Percentiles rank a stretch among this genome's conserved stretches.
Evolutionary conservation across 2,797 vertebrate genomes (phyloP).

Genomic region (Pteropus rufus): DNA sequence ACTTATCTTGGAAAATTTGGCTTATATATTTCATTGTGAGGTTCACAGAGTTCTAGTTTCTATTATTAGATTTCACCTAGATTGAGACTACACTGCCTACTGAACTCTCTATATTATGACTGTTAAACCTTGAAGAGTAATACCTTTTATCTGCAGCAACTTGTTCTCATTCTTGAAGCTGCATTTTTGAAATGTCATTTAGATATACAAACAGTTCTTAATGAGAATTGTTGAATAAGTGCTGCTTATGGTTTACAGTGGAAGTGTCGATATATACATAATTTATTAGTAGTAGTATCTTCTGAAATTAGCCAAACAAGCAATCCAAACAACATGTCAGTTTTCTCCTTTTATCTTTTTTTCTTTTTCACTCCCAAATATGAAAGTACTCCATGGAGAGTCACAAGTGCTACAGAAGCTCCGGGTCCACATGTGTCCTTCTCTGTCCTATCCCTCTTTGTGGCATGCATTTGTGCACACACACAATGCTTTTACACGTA

Average conservation of each 20-base stretch:
- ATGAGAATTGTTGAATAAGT: constrained; percentile 3
- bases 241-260: not conserved
- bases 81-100: not conserved
- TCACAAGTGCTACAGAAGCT: not conserved
- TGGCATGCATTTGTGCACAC: too few relatives aligned
- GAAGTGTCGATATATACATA: not conserved
- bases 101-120: not conserved
- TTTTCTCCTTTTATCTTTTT: not conserved
- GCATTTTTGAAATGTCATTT: constrained; percentile 5
- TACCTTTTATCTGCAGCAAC: not conserved
- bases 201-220: not conserved
- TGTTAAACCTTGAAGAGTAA: not conserved
- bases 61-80: not conserved
- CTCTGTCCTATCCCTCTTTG: not conserved
- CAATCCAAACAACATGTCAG: not conserved
- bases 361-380: not conserved
- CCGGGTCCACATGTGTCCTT: not conserved
- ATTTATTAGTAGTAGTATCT: not conserved
- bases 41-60: not conserved
- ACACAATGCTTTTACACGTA: not conserved
- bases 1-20: not conserved
- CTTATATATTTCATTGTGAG: not conserved
- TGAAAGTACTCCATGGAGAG: not conserved
- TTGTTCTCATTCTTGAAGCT: not conserved
- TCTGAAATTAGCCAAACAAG: constrained; percentile 3